Evolutionary conservation across 2,113 vertebrate species (phyloP).

Genomic region (Oncorhynchus masou): DNA sequence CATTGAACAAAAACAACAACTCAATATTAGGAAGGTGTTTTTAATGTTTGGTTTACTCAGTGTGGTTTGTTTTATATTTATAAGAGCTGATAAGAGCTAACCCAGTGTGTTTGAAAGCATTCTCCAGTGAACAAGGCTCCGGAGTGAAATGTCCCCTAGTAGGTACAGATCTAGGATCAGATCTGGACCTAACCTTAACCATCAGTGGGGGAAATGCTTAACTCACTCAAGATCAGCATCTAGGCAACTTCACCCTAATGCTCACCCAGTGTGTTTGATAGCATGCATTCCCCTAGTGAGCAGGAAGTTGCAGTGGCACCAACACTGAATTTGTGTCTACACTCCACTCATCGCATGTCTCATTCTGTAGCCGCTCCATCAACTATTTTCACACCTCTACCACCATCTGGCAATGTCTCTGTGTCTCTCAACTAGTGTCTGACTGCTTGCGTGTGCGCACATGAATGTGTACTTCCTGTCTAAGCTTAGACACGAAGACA

Average conservation of each 20-base stretch:
- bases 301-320: neutral
- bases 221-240: no score
- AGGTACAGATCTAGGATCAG: neutral
- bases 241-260: neutral
- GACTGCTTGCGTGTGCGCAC: neutral
- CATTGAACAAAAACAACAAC: no score
- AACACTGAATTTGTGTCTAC: neutral
- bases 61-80: no score
- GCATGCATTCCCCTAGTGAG: neutral
- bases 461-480: conserved; percentile 5
- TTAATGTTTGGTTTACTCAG: no score
- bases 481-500: neutral
- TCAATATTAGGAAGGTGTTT: no score
- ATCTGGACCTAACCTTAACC: no score
- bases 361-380: neutral
- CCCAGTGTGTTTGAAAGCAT: no score
- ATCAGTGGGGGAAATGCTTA: neutral
- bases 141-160: no score
- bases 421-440: no score
- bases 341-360: neutral
- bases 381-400: neutral
- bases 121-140: no score
- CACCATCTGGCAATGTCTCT: neutral
- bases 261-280: neutral
- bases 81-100: no score